Base-by-base conservation (phyloP, 2,888 invertebrate genomes). In the Papilio gigon region DNA sequence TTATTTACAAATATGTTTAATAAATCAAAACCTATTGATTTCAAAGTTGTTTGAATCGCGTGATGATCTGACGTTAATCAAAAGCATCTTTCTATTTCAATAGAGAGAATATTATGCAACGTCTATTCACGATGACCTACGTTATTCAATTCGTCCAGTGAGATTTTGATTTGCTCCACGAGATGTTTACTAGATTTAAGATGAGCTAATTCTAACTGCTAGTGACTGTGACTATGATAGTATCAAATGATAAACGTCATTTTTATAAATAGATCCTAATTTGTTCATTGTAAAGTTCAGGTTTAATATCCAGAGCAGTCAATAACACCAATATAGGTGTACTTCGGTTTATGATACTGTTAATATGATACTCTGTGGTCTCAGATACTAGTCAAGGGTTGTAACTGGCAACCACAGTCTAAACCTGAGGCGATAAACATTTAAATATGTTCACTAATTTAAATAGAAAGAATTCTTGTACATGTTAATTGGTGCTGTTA, bases 121-220 rank as follows among this genome's bases (percentile, higher is more conserved):
- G 50, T 50, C 47, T 61, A 64, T 65, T 50, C 33, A 25, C 40
- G 33, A 12, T 5, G 25, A n/a, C 42, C 27, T n/a, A 40, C 65
- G 68, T 64, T 60, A 64, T 64, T 59, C 27, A 56, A 30, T 14
- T 30, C 53, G 60, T 60, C 25, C 22, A 50, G 22, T n/a, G 65
- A 65, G 60, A 65, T 68, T 65, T 65, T 30, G 17, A 50, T 65
- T 47, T 22, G 27, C 22, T 58, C n/a, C n/a, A n/a, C n/a, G n/a
- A n/a, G n/a, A n/a, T n/a, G n/a, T n/a, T n/a, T n/a, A n/a, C n/a
- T n/a, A n/a, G n/a, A n/a, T n/a, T n/a, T 25, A 35, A 44, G 47
- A 44, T 14, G 47, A 50, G 30, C 59, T 47, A 37, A 17, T 14
- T 8, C 27, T 11, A 47, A 58, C 62, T 62, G 53, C 30, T 14